phyloP scores from a whole-genome alignment of 2,113 vertebrate genomes.

The Pantherophis guttatus region DNA sequence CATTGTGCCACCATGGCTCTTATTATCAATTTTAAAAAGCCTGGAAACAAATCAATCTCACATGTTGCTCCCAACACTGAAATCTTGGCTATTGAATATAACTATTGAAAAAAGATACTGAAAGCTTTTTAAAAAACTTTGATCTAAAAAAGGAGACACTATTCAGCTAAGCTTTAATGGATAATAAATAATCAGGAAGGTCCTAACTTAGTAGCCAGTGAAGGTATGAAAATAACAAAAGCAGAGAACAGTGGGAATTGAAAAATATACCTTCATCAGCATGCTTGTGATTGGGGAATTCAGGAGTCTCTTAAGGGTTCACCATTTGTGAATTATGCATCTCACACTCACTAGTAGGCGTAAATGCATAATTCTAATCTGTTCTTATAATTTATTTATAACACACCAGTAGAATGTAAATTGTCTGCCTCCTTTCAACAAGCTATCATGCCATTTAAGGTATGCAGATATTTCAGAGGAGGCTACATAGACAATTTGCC shows the following conservation, averaged over 20 bases:
- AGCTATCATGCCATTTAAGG: constrained; percentile 46
- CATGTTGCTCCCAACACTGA: neutral
- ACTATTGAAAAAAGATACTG: constrained; percentile 14
- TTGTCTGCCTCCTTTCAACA: constrained; percentile 51
- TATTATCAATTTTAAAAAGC: neutral
- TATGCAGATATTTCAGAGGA: constrained; percentile 47
- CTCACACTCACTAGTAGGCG: constrained; percentile 56
- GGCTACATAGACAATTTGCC: constrained; percentile 46
- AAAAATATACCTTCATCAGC: constrained; percentile 37
- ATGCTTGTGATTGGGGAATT: constrained; percentile 15
- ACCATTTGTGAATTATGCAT: constrained; percentile 62
- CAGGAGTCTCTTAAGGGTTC: constrained; percentile 48
- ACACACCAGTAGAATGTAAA: constrained; percentile 57
- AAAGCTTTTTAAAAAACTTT: neutral
- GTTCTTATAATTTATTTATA: constrained; percentile 70
- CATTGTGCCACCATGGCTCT: too few relatives aligned
- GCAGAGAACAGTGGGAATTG: neutral
- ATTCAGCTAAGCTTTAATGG: neutral
- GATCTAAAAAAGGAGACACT: constrained; percentile 3
- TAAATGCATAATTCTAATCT: constrained; percentile 68
- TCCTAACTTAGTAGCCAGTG: constrained; percentile 12
- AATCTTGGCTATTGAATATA: neutral
- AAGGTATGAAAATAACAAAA: neutral
- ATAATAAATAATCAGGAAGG: neutral
- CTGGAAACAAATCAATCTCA: neutral